Evolutionary conservation across 2,888 invertebrate species (phyloP).

Genomic region (Bellardia bayeri): DNA sequence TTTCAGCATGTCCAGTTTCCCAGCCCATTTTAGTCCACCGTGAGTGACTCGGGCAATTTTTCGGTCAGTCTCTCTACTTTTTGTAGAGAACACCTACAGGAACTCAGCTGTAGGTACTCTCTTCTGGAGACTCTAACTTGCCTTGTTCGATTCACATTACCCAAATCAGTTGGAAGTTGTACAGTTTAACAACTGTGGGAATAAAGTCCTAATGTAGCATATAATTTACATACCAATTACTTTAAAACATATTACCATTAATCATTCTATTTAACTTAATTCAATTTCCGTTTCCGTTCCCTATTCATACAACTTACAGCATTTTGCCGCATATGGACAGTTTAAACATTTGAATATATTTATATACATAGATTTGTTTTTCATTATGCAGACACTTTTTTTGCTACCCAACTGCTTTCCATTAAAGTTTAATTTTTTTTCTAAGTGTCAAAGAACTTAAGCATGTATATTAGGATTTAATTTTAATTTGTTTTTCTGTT

Average conservation of each 20-base stretch:
- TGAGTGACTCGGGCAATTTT: too few species aligned
- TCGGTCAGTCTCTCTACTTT: too few species aligned
- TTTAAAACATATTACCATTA: neutral
- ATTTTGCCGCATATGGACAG: neutral
- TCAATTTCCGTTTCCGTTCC: slow-evolving; percentile 8
- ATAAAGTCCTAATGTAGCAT: too few species aligned
- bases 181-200: too few species aligned
- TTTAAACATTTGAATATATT: neutral
- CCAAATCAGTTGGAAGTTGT: too few species aligned
- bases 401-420: neutral
- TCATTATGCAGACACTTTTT: neutral
- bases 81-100: too few species aligned
- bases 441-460: slow-evolving; percentile 17
- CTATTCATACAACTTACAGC: neutral
- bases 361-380: neutral
- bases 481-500: slow-evolving; percentile 11
- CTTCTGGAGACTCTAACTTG: too few species aligned
- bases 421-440: neutral
- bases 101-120: too few species aligned
- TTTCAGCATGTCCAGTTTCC: too few species aligned
- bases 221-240: too few species aligned
- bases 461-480: slow-evolving; percentile 9
- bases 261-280: neutral
- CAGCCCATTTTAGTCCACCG: too few species aligned
- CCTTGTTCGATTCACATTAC: too few species aligned